Evolutionary conservation across 2,888 invertebrate species (phyloP), one percentile per base, ranked within the genome.

Genomic region (Actias luna): DNA sequence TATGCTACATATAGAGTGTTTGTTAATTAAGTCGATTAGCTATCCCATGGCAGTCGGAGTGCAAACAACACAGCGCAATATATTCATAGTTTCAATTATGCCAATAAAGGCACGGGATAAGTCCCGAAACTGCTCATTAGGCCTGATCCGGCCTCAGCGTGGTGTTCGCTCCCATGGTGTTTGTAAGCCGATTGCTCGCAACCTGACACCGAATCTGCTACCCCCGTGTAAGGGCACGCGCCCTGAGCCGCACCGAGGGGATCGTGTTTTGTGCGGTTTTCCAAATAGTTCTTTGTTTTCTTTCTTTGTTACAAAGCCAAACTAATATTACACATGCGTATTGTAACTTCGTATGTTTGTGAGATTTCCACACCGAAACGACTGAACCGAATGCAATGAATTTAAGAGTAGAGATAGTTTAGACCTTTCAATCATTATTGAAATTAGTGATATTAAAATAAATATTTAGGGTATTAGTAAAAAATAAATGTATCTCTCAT

Each of bases 141-240:
- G 50, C 65, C 63, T 82, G 84, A 88, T 86, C 87, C 84, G 67
- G 67, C 70, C 59, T 64, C 65, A 76, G 79, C 72, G 75, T 79
- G 78, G 80, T 80, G 82, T 79, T 79, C 79, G 77, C 79, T 83
- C 86, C 83, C 85, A 80, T 81, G 82, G 85, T 75, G 83, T 83
- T 77, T 77, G 85, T 88, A 89, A 90, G 89, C 89, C 82, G 89
- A 88, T 89, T 88, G 88, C 70, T 78, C 62, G 87, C 72, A 89
- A 90, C 87, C 84, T 73, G 87, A 90, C 84, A 88, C 90, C 83
- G 79, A 85, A 85, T 77, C 82, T 76, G 76, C 80, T 78, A 81
- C 84, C 85, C 84, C 73, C 70, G 67, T 63, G 75, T 69, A 68
- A 65, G 65, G 75, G 79, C 79, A 78, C 77, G 79, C 74, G 72